phyloP scores from a whole-genome alignment of 2,888 invertebrate genomes.

The Drosophila prolongata region DNA sequence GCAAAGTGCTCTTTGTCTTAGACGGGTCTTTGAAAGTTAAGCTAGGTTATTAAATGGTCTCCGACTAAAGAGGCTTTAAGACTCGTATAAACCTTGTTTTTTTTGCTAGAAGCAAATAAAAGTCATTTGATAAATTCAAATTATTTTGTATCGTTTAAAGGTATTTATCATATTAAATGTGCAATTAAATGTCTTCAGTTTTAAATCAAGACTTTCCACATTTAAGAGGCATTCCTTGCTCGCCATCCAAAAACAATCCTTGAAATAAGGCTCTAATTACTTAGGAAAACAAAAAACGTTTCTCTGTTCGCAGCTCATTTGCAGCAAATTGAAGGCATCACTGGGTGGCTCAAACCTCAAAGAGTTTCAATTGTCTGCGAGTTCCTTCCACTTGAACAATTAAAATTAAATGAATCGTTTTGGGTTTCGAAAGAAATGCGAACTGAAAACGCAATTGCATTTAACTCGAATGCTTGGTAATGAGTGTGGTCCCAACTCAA shows the following conservation, averaged over 20 bases:
- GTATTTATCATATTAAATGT: no score
- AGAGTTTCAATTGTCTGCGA: constrained; percentile 24
- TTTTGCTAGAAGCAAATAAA: no score
- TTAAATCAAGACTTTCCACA: neutral
- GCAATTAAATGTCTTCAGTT: neutral
- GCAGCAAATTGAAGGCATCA: constrained; percentile 25
- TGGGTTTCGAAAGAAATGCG: constrained; percentile 15
- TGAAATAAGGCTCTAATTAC: constrained; percentile 28
- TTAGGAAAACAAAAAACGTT: constrained; percentile 1
- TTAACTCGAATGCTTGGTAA: constrained; percentile 52
- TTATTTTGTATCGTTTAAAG: no score
- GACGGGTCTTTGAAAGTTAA: constrained; percentile 12
- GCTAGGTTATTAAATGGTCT: constrained; percentile 1
- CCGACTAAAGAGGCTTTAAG: neutral
- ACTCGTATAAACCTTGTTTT: no score
- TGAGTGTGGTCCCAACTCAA: constrained; percentile 28
- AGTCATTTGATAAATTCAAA: no score
- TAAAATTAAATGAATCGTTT: constrained; percentile 67
- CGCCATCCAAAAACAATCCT: neutral
- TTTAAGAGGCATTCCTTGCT: neutral
- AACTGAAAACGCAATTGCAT: constrained; percentile 33
- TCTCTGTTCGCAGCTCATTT: constrained; percentile 40
- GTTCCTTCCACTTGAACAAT: constrained; percentile 52
- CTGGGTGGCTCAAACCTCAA: constrained; percentile 10
- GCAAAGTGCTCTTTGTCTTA: constrained; percentile 3